Evolutionary conservation across 2,113 vertebrate species (phyloP).

Genomic region (Nesogale talazaci): DNA sequence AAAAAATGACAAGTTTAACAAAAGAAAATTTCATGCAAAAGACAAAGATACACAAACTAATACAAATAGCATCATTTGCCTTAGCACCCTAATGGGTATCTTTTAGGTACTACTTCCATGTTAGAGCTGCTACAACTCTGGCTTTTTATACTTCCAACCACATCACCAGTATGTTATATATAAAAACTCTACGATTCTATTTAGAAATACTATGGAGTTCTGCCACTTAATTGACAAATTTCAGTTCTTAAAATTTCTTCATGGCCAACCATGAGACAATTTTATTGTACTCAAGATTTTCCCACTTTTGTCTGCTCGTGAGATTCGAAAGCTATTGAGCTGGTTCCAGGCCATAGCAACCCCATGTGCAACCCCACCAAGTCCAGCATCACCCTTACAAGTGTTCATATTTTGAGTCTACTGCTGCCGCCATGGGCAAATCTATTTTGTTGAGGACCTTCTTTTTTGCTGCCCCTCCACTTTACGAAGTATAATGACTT

Average conservation of each 20-base stretch:
- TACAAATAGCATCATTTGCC: neutral
- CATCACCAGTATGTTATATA: neutral
- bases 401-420: no score
- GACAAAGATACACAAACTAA: slow-evolving; percentile 7
- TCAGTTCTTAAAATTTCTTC: neutral
- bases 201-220: neutral
- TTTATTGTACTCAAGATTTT: neutral
- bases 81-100: neutral
- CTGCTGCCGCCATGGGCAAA: no score
- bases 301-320: neutral
- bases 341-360: no score
- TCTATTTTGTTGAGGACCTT: no score
- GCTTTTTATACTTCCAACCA: neutral
- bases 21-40: neutral
- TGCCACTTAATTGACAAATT: neutral
- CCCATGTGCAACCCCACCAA: no score
- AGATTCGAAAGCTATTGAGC: neutral
- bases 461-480: no score
- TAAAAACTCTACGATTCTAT: neutral
- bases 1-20: slow-evolving; percentile 9
- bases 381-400: no score
- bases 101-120: neutral
- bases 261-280: neutral
- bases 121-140: neutral
- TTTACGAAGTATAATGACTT: no score